A percentile compares a stretch with the other conserved stretches of the same genome.
These are phyloP conservation scores for Prietella phreatophila DNA, from an alignment of 2,113 vertebrate species.

Conservation along the genomic window DNA sequence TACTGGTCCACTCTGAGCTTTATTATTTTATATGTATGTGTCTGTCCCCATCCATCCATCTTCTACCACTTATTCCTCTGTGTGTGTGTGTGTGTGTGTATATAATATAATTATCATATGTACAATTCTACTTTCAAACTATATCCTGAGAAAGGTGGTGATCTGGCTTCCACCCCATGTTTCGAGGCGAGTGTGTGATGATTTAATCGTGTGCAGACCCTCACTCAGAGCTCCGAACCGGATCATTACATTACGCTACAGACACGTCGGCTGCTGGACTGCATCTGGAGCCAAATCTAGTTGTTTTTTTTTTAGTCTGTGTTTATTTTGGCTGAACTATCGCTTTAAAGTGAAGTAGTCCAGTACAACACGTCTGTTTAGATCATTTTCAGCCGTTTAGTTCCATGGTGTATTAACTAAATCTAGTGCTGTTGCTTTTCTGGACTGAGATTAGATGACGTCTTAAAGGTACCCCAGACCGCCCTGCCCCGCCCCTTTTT, in stretches of 20 bases:
- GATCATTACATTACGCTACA: background rate
- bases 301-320: background rate
- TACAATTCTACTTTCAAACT: background rate
- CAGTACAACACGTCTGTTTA: background rate
- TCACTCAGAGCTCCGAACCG: background rate
- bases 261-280: background rate
- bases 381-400: background rate
- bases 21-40: background rate
- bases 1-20: background rate
- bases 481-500: no score
- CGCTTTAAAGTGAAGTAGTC: background rate
- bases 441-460: background rate
- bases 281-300: background rate
- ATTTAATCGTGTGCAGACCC: no score
- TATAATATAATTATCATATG: background rate
- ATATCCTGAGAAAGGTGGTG: background rate
- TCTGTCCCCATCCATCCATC: no score
- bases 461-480: background rate
- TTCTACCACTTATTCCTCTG: no score
- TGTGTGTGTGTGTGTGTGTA: no score
- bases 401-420: background rate
- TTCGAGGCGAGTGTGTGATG: background rate
- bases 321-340: background rate
- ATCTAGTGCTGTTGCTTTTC: background rate
- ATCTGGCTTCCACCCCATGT: background rate